Conservation (phyloP, 2,113 vertebrate genomes). For the Donacobius atricapilla region DNA sequence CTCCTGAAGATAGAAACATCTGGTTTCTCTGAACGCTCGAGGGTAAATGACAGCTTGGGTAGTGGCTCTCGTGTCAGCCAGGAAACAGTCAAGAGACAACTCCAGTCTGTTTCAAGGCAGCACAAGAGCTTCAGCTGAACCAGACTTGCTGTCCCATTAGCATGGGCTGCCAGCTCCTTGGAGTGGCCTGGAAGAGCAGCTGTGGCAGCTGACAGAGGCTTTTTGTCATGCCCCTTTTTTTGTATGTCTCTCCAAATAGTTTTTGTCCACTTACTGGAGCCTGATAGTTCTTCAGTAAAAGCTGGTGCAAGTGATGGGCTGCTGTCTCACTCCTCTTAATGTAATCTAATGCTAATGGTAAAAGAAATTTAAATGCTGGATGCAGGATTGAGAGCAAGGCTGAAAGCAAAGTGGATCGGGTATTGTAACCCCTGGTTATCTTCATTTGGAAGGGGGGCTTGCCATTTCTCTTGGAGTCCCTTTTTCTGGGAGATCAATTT, state of each 20-base stretch:
- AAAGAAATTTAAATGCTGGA: not conserved
- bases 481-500: not conserved
- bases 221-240: not conserved
- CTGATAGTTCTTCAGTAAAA: not conserved
- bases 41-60: not conserved
- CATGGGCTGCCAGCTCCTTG: not conserved
- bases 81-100: not conserved
- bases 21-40: not conserved
- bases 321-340: not conserved
- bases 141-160: not conserved
- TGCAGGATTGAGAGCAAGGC: not conserved
- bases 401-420: not conserved
- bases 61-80: not conserved
- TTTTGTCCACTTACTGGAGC: not conserved
- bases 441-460: not conserved
- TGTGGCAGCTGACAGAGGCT: conserved; percentile 6
- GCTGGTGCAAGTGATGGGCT: not conserved
- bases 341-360: not conserved
- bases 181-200: not conserved
- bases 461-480: not conserved
- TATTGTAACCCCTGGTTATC: not conserved
- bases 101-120: not conserved
- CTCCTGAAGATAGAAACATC: not conserved
- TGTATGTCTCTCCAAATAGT: not conserved
- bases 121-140: not conserved